A percentile compares a stretch with the other conserved stretches of the same genome.
phyloP scores from a whole-genome alignment of 2,888 invertebrate species.

The Reticulitermes lucifugus region DNA sequence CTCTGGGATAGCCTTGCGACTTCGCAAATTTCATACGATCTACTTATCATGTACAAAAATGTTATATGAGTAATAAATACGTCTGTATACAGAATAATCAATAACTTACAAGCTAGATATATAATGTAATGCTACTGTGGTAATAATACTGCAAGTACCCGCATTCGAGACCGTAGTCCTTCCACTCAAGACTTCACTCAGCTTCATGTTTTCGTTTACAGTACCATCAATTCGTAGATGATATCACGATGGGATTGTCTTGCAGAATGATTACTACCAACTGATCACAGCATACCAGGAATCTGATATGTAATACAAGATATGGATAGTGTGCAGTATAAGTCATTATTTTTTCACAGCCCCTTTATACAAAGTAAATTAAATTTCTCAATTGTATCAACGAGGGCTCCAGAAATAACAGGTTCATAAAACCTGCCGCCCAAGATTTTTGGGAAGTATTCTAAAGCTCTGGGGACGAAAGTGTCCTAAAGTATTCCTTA shows the following conservation, averaged over 20 bases:
- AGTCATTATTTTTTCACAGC: no score
- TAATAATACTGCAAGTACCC: constrained; percentile 13
- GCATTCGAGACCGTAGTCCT: background rate
- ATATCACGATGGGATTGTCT: background rate
- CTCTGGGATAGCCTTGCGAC: background rate
- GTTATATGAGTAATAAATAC: background rate
- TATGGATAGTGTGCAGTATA: no score
- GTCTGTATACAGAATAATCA: background rate
- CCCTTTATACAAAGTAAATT: no score
- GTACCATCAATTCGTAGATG: background rate
- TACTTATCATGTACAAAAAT: background rate
- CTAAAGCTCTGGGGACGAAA: no score
- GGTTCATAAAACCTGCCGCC: no score
- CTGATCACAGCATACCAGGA: no score
- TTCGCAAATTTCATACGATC: background rate
- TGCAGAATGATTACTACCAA: background rate
- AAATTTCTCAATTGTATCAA: no score
- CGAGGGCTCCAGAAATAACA: no score
- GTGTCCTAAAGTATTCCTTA: no score
- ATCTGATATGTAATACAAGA: no score
- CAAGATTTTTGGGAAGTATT: no score
- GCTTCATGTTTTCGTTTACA: background rate
- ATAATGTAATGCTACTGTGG: background rate
- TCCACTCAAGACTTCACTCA: background rate
- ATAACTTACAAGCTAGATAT: background rate